Evolutionary conservation across 2,888 invertebrate species (phyloP), one percentile per base, ranked within the genome.

Genomic region (Apodemia mormo): DNA sequence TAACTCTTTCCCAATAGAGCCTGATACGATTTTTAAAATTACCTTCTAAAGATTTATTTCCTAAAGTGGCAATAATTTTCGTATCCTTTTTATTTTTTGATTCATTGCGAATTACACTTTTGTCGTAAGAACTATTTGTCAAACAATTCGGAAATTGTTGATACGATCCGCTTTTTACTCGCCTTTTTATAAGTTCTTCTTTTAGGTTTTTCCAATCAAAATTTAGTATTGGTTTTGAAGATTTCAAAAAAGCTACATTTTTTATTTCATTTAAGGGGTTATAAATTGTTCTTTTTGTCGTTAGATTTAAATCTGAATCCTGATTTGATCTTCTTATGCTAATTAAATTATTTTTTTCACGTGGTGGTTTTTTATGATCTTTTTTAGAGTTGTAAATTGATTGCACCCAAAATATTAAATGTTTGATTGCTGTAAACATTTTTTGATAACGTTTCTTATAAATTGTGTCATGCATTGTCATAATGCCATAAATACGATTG

Each of bases 321-420:
- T 33, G 29, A 12, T 33, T 29, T 0, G 61, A 30, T 33, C 29
- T 61, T 33, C 33, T 12, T 30, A 3, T n/a, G 14, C 2, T 30
- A 30, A 43, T 40, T 4, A 12, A 43, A 14, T 22, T 9, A 30
- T 12, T 43, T 8, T 43, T 40, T 58, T 58, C 6, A 10, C 40
- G 6, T 22, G 30, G 37, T 22, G 12, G 2, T 7, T 12, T 54
- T 40, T 30, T n/a, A n/a, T 29, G 29, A 43, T 2, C 10, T 2
- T 33, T 61, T 30, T 6, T 61, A 2, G n/a, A 4, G 40, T 49
- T 14, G 49, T 54, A 29, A 65, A 52, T 29, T 3, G 68, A 70
- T 71, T 69, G 72, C 33, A 87, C 81, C 88, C 88, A 88, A 43
- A 75, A 66, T 56, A 65, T 64, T 37, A 72, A 14, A 5, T 72